Base-by-base conservation (phyloP, 2,888 invertebrate species). In the Hypomecis atomaria region DNA sequence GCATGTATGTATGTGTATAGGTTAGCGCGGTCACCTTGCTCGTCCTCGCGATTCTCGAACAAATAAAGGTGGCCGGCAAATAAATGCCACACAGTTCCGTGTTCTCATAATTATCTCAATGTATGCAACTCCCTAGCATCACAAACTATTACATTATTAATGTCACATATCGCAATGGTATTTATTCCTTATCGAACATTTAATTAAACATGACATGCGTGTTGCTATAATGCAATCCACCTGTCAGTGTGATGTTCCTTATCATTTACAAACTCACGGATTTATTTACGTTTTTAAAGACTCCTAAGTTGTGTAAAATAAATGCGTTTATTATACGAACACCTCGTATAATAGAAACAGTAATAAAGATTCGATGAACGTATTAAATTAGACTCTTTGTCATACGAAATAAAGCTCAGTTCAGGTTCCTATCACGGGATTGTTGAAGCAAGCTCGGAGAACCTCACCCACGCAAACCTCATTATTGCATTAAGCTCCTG, bases 41-140 rank as follows among this genome's bases (percentile, higher is more conserved):
- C 85, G 89, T 89, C 86, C 87, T 78, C 86, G 82, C 81, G 73
- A 86, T 83, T 87, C 86, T 85, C 89, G 88, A 89, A 83, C 89
- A 84, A 87, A 87, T 87, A 88, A 89, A 90, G 89, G 89, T 88
- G 81, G 80, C 79, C 69, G 59, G 59, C 78, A 77, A 62, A 67
- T 66, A 43, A 62, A 56, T 23, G 59, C 38, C 74, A 69, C 73
- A 77, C 78, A 83, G 84, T 90, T 90, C 90, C 89, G 89, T 83
- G 81, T 89, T 81, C 76, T 73, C 75, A 65, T 73, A 76, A 58
- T 34, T 38, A 44, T 52, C 11, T 47, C 53, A 33, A 54, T 54
- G 37, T 63, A 63, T 47, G 52, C 42, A 59, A 64, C 40, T 45
- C 33, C 33, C 49, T 42, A 38, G 40, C 52, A 37, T 13, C 11